A percentile compares a stretch with the other conserved stretches of the same genome.
phyloP scores from a whole-genome alignment of 2,797 vertebrate genomes.

The Cyclopterus lumpus region DNA sequence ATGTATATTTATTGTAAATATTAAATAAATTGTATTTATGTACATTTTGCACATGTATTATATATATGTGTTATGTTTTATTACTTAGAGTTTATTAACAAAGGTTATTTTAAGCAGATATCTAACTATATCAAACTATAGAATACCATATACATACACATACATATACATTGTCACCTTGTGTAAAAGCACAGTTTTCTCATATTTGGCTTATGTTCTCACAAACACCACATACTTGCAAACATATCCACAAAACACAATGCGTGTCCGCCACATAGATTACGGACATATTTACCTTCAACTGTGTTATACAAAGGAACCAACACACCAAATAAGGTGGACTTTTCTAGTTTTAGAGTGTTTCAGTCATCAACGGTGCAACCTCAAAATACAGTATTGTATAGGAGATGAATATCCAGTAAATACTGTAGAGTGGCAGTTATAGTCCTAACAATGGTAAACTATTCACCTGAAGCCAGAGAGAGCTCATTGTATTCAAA shows the following conservation, averaged over 20 bases:
- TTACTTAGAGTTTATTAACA: neutral
- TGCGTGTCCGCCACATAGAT: neutral
- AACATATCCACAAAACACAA: neutral
- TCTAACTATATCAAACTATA: too few species aligned
- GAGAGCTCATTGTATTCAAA: slow-evolving; percentile 63
- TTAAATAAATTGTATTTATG: slow-evolving; percentile 82
- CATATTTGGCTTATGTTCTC: neutral
- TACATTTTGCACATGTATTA: slow-evolving; percentile 59
- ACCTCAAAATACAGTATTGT: slow-evolving; percentile 42
- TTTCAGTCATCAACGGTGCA: slow-evolving; percentile 34
- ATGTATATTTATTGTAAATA: slow-evolving; percentile 87
- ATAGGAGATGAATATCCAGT: slow-evolving; percentile 55
- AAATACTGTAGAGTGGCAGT: slow-evolving; percentile 54
- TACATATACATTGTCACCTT: neutral
- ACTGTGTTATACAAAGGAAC: slow-evolving; percentile 41
- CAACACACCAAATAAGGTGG: slow-evolving; percentile 27
- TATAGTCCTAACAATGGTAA: slow-evolving; percentile 49
- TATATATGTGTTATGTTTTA: slow-evolving; percentile 26
- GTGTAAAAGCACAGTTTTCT: neutral
- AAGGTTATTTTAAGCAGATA: neutral
- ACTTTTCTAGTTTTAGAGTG: slow-evolving; percentile 54
- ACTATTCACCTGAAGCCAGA: slow-evolving; percentile 53
- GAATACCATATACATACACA: neutral
- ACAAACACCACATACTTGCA: neutral
- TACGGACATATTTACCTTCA: slow-evolving; percentile 27